These are phyloP conservation scores for Lasioglossum marginatum DNA, from an alignment of 2,888 invertebrate genomes.

Conservation along the genomic window DNA sequence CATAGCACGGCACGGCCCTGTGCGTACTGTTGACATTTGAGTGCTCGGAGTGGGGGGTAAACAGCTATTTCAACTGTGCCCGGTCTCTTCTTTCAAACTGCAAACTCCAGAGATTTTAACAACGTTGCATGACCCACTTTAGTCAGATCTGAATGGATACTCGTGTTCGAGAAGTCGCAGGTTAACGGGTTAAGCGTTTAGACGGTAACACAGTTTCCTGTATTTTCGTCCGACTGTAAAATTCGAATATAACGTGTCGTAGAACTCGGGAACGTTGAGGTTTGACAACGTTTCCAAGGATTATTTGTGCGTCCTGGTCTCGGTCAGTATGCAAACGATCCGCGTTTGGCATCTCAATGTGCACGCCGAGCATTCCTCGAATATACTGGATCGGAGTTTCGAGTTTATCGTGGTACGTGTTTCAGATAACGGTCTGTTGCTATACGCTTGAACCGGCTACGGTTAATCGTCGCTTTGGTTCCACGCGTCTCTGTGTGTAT, in stretches of 20 bases:
- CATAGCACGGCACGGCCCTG: no score
- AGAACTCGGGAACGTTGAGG: background rate
- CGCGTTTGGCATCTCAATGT: conserved; percentile 7
- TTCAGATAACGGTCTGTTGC: conserved; percentile 69
- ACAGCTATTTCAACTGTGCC: background rate
- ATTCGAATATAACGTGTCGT: background rate
- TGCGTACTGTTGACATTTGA: background rate
- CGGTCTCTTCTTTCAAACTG: background rate
- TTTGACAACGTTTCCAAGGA: background rate
- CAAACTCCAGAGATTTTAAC: background rate
- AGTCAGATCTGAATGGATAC: background rate
- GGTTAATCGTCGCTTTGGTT: conserved; percentile 55
- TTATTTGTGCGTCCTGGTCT: background rate
- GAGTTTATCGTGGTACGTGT: conserved; percentile 63
- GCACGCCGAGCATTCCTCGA: conserved; percentile 36
- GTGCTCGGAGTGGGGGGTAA: background rate
- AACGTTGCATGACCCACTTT: background rate
- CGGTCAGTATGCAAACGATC: conserved; percentile 17
- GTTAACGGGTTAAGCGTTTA: background rate
- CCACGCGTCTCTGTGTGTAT: conserved; percentile 21
- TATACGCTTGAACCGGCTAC: conserved; percentile 58
- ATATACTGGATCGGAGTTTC: conserved; percentile 59
- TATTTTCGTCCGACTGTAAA: background rate
- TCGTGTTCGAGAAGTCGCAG: background rate
- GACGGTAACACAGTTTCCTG: background rate